A percentile compares a stretch with the other conserved stretches of the same genome.
phyloP scores from a whole-genome alignment of 2,888 invertebrate species.

The Laothoe populi region DNA sequence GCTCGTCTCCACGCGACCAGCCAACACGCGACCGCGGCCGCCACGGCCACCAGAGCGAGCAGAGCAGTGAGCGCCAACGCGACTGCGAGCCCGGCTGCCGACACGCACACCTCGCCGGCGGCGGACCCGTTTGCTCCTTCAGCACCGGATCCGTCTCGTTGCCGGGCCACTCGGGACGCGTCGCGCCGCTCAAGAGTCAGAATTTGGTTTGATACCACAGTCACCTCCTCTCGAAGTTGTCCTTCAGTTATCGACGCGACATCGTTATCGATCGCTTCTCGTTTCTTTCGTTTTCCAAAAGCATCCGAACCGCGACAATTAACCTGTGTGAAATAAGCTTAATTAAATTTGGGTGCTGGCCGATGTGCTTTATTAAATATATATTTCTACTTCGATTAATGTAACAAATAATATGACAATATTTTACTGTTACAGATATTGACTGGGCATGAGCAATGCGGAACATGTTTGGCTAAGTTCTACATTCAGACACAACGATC shows the following conservation, averaged over 20 bases:
- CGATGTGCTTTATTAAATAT: background rate
- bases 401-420: background rate
- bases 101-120: constrained; percentile 94
- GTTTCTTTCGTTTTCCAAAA: constrained; percentile 91
- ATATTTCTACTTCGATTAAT: too few species aligned
- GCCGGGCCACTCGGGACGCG: constrained; percentile 89
- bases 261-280: constrained; percentile 83
- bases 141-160: constrained; percentile 90
- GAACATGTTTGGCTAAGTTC: too few species aligned
- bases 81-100: constrained; percentile 96
- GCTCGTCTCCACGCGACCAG: constrained; percentile 96
- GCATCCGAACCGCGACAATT: constrained; percentile 96
- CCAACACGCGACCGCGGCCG: constrained; percentile 98
- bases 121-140: constrained; percentile 83
- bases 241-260: constrained; percentile 88
- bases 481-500: too few species aligned
- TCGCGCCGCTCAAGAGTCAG: constrained; percentile 94
- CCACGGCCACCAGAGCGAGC: constrained; percentile 95
- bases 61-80: constrained; percentile 96
- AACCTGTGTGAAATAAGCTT: constrained; percentile 80
- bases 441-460: too few species aligned
- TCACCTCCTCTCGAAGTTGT: constrained; percentile 95
- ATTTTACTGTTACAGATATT: too few species aligned
- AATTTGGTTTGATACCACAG: constrained; percentile 96
- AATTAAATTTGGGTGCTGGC: constrained; percentile 18